These are phyloP conservation scores for Cherax quadricarinatus DNA, from an alignment of 1,140 invertebrate genomes.

Conservation along the genomic window DNA sequence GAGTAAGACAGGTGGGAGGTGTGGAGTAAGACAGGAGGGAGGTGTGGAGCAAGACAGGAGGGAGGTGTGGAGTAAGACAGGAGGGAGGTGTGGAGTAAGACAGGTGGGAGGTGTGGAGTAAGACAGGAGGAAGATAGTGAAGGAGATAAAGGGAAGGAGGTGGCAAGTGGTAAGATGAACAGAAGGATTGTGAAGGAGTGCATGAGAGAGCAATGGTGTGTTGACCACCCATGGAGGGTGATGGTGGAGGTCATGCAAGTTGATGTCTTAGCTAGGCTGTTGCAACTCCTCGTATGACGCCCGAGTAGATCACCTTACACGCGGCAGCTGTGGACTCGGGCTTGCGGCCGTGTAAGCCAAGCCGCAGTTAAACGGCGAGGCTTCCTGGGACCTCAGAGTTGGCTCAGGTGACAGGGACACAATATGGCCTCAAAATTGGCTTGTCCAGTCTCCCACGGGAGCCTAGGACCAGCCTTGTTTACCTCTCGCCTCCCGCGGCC, in stretches of 20 bases:
- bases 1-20: neutral
- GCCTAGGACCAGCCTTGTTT: neutral
- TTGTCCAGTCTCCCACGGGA: neutral
- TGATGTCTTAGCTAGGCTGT: neutral
- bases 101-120: neutral
- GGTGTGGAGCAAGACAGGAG: too few species aligned
- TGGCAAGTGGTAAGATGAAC: neutral
- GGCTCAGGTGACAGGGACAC: conserved; percentile 51
- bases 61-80: neutral
- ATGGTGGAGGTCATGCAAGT: neutral
- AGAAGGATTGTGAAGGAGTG: neutral
- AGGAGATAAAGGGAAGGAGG: neutral
- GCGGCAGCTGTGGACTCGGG: conserved; percentile 45
- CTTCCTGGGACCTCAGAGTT: conserved; percentile 13
- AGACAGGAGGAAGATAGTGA: too few species aligned
- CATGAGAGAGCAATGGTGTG: neutral
- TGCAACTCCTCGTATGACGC: conserved; percentile 31
- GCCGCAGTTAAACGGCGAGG: conserved; percentile 55
- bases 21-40: neutral
- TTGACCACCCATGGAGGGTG: conserved; percentile 6
- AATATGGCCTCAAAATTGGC: neutral
- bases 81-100: neutral
- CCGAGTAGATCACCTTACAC: conserved; percentile 33
- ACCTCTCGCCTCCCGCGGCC: neutral
- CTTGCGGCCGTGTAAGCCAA: conserved; percentile 55